Conservation (phyloP, 2,888 invertebrate genomes). For the Chydorus sphaericus region DNA sequence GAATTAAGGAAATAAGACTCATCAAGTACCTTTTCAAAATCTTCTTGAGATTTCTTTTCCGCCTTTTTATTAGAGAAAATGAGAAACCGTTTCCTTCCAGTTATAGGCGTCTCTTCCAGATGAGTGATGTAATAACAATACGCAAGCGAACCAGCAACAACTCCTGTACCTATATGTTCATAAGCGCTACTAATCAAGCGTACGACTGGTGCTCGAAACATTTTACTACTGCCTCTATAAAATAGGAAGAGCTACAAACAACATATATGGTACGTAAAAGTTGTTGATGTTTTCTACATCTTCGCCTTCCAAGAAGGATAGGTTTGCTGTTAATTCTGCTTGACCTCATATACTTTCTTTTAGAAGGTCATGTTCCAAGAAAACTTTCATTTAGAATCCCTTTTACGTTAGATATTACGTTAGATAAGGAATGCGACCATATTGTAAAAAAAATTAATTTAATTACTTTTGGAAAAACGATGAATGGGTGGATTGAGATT, state of each 20-base stretch:
- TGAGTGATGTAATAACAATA: conserved; percentile 28
- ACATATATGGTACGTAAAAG: no score
- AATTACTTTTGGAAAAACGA: no score
- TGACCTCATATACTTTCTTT: no score
- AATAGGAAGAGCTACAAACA: background rate
- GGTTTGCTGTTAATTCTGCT: no score
- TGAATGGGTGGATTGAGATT: no score
- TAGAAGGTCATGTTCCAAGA: no score
- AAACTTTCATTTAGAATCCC: no score
- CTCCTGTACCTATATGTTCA: conserved; percentile 12
- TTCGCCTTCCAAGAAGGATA: conserved; percentile 19
- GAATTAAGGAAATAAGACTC: background rate
- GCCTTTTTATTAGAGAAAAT: conserved; percentile 34
- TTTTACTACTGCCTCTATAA: conserved; percentile 13
- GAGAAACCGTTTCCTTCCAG: conserved; percentile 36
- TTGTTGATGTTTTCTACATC: no score
- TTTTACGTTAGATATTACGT: no score
- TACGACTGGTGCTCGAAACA: background rate
- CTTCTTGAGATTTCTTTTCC: conserved; percentile 27
- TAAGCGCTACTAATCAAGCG: background rate
- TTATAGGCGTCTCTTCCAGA: conserved; percentile 36
- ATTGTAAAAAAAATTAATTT: no score
- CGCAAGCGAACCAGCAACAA: conserved; percentile 16
- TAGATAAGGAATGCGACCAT: no score
- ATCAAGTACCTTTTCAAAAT: conserved; percentile 29